These are phyloP conservation scores for Drosophila erecta DNA, from an alignment of 1,140 invertebrate species.

Conservation along the genomic window DNA sequence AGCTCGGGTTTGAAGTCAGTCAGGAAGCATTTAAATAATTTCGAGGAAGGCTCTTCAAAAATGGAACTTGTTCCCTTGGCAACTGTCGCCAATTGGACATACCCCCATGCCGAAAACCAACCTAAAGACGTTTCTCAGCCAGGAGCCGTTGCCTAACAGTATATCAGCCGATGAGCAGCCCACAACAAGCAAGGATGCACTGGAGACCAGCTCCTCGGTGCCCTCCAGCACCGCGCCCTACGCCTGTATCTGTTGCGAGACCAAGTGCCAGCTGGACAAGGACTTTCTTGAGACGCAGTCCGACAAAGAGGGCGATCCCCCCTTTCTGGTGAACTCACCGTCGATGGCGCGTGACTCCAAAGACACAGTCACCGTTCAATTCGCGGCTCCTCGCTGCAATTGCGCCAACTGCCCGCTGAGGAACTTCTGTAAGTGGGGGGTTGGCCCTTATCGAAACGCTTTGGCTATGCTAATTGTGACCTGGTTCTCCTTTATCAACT, in stretches of 20 bases:
- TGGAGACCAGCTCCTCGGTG: constrained; percentile 13
- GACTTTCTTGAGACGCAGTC: constrained; percentile 39
- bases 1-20: constrained; percentile 2
- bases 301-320: constrained; percentile 30
- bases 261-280: constrained; percentile 36
- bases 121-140: constrained; percentile 2
- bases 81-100: constrained; percentile 45
- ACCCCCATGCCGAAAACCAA: constrained; percentile 16
- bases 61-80: constrained; percentile 49
- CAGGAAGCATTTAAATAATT: neutral
- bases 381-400: constrained; percentile 55
- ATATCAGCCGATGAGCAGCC: constrained; percentile 8
- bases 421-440: constrained; percentile 72
- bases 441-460: constrained; percentile 63
- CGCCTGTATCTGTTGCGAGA: constrained; percentile 51
- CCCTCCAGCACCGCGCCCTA: constrained; percentile 37
- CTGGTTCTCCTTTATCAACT: constrained; percentile 17
- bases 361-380: constrained; percentile 51
- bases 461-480: constrained; percentile 72
- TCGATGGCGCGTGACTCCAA: constrained; percentile 27
- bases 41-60: constrained; percentile 22
- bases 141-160: neutral
- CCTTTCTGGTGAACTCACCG: constrained; percentile 25
- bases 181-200: constrained; percentile 5
- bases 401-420: constrained; percentile 78